A percentile compares a stretch with the other conserved stretches of the same genome.
Evolutionary conservation across 2,888 invertebrate species (phyloP).

Genomic region (Archaeoteleia sp.): DNA sequence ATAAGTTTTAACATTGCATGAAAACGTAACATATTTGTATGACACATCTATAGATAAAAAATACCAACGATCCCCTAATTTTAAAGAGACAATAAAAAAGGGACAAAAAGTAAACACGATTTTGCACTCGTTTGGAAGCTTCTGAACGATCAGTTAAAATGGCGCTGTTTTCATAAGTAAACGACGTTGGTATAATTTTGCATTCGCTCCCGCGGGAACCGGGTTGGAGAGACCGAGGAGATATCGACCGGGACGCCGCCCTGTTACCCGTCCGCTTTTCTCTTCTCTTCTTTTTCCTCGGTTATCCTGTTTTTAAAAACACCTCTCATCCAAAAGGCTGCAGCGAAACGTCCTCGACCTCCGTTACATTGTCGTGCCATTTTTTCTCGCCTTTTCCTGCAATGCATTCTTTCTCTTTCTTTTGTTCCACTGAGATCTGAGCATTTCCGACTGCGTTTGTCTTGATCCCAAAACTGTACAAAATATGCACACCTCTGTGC

Average conservation of each 20-base stretch:
- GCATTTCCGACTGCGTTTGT: too few relatives aligned
- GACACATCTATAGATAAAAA: slow-evolving; percentile 6
- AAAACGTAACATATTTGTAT: slow-evolving; percentile 1
- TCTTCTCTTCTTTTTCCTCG: slow-evolving; percentile 40
- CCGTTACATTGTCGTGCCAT: slow-evolving; percentile 1
- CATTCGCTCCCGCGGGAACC: slow-evolving; percentile 56
- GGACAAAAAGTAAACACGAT: slow-evolving; percentile 30
- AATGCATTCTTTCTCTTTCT: neutral
- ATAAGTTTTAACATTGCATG: too few relatives aligned
- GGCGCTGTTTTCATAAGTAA: slow-evolving; percentile 62
- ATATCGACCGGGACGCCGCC: slow-evolving; percentile 62
- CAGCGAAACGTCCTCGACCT: slow-evolving; percentile 22
- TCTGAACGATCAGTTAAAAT: slow-evolving; percentile 43
- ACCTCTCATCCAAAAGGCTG: slow-evolving; percentile 23
- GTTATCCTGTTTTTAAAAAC: slow-evolving; percentile 52
- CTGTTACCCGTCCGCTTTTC: slow-evolving; percentile 48
- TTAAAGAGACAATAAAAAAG: neutral
- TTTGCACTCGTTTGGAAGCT: slow-evolving; percentile 45
- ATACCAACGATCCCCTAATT: slow-evolving; percentile 12
- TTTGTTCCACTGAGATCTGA: too few relatives aligned
- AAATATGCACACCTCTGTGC: too few relatives aligned
- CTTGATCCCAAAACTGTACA: too few relatives aligned
- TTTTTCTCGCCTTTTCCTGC: slow-evolving; percentile 11
- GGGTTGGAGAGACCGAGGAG: slow-evolving; percentile 53
- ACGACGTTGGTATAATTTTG: slow-evolving; percentile 60